A percentile compares a stretch with the other conserved stretches of the same genome.
These are phyloP conservation scores for Tetragonula carbonaria DNA, from an alignment of 2,888 invertebrate genomes.

Conservation along the genomic window DNA sequence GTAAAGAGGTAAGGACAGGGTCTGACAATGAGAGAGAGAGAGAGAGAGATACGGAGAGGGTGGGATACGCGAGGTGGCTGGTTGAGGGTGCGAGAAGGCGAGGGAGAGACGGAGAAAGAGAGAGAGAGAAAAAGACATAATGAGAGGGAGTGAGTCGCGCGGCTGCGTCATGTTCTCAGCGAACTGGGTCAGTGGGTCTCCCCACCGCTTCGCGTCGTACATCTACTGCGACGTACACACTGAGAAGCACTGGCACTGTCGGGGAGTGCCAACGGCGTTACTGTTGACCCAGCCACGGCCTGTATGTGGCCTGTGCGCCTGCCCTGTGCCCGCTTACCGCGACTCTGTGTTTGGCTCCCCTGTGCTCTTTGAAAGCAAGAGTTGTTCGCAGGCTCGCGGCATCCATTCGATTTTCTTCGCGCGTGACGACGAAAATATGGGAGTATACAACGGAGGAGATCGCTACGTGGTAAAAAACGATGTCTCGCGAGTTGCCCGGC, in stretches of 20 bases:
- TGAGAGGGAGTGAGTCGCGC: constrained; percentile 78
- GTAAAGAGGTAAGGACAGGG: constrained; percentile 72
- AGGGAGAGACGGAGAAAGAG: constrained; percentile 40
- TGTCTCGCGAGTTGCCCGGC: neutral
- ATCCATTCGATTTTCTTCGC: constrained; percentile 52
- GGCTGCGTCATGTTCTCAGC: constrained; percentile 84
- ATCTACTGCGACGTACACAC: constrained; percentile 67
- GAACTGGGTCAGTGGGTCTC: constrained; percentile 95
- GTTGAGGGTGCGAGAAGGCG: constrained; percentile 47
- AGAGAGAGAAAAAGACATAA: constrained; percentile 68
- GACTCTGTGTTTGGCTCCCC: constrained; percentile 62
- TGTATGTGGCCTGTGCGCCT: constrained; percentile 66
- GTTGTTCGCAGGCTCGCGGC: constrained; percentile 63
- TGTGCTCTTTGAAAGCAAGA: constrained; percentile 77
- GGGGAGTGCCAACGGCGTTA: constrained; percentile 83
- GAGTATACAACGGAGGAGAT: neutral
- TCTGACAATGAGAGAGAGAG: constrained; percentile 32
- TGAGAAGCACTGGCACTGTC: constrained; percentile 72
- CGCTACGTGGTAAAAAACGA: neutral
- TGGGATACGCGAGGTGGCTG: constrained; percentile 45
- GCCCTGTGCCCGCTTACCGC: constrained; percentile 66
- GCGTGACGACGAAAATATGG: constrained; percentile 17
- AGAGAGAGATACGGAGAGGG: constrained; percentile 53
- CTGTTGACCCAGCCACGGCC: constrained; percentile 80
- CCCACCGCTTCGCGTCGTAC: constrained; percentile 80